Conservation (phyloP, 2,888 invertebrate species). For the Gibbula magus region DNA sequence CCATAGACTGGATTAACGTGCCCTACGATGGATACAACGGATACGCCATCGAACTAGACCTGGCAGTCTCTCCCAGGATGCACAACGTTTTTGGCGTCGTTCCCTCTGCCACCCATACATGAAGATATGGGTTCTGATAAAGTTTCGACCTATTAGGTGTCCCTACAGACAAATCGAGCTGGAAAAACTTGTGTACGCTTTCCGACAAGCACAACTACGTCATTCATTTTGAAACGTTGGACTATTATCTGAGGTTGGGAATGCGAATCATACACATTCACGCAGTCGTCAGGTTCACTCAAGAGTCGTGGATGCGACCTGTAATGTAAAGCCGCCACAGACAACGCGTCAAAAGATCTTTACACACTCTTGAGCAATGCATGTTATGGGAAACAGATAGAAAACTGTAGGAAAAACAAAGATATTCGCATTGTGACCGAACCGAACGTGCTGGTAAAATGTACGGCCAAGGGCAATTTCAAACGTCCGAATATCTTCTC, state of each 20-base stretch:
- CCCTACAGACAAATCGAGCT: not conserved
- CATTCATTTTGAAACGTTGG: not conserved
- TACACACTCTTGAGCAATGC: no score
- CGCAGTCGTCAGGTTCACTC: no score
- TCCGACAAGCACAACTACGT: not conserved
- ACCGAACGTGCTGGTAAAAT: no score
- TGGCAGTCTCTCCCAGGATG: no score
- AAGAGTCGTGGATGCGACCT: not conserved
- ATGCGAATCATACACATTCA: not conserved
- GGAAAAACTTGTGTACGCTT: constrained; percentile 1
- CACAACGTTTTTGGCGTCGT: no score
- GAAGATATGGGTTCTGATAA: no score
- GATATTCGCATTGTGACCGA: not conserved
- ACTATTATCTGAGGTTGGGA: not conserved
- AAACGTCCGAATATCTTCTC: no score
- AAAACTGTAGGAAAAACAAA: not conserved
- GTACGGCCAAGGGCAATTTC: no score
- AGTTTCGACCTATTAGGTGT: not conserved
- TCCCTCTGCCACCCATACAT: no score
- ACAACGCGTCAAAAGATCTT: not conserved
- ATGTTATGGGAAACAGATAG: not conserved
- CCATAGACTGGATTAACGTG: not conserved
- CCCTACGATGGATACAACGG: not conserved
- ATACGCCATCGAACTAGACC: not conserved
- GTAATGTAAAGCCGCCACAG: not conserved